These are phyloP conservation scores for Coleophora flavipennella DNA, from an alignment of 2,888 invertebrate genomes.

Conservation along the genomic window DNA sequence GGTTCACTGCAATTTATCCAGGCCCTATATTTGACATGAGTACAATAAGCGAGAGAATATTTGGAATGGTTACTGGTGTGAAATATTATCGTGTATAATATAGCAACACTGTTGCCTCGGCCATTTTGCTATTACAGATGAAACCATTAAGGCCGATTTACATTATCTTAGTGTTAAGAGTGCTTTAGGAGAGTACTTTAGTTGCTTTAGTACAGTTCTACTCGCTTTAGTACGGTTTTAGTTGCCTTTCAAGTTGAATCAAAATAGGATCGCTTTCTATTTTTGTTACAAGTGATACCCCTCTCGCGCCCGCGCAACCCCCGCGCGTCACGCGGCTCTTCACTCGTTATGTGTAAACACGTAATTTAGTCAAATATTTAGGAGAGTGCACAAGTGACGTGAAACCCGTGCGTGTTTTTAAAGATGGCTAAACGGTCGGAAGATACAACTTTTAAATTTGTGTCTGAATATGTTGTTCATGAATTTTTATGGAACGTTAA, in stretches of 20 bases:
- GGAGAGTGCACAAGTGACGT: slow-evolving; percentile 4
- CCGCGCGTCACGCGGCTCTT: slow-evolving; percentile 1
- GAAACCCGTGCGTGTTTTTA: slow-evolving; percentile 2
- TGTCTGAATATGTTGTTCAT: slow-evolving; percentile 12
- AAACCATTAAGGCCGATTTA: slow-evolving; percentile 1
- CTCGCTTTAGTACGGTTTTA: slow-evolving; percentile 3
- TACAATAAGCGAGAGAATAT: too few species aligned
- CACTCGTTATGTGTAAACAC: slow-evolving; percentile 1
- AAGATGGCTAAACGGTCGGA: background rate
- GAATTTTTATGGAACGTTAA: slow-evolving; percentile 12
- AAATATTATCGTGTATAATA: too few species aligned
- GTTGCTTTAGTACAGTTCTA: background rate
- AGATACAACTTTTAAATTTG: slow-evolving; percentile 6
- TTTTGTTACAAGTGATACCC: slow-evolving; percentile 3
- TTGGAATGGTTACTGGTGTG: too few species aligned
- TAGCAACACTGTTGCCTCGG: too few species aligned
- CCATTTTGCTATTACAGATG: too few species aligned
- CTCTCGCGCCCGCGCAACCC: slow-evolving; percentile 4
- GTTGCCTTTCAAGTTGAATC: slow-evolving; percentile 2
- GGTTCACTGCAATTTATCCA: too few species aligned
- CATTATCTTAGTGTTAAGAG: slow-evolving; percentile 2
- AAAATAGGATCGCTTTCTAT: slow-evolving; percentile 3
- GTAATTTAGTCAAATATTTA: slow-evolving; percentile 3
- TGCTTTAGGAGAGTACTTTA: slow-evolving; percentile 3
- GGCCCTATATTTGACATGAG: too few species aligned